phyloP scores from a whole-genome alignment of 2,797 vertebrate species.

The Pangasius mekongensis region DNA sequence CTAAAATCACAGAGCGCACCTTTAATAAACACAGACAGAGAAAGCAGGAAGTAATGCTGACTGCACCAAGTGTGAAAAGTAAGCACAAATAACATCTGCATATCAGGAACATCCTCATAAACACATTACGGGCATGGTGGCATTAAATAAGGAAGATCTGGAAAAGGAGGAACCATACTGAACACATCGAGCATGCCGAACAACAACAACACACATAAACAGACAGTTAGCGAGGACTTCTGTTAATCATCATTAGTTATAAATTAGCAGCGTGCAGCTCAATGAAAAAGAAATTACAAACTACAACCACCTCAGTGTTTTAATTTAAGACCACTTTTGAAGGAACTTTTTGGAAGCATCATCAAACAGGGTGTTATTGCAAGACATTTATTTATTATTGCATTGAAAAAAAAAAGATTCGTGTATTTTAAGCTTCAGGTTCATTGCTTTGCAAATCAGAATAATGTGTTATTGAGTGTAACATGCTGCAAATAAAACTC shows the following conservation, averaged over 20 bases:
- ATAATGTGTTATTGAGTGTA: not conserved
- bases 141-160: not conserved
- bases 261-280: not conserved
- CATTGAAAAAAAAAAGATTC: not conserved
- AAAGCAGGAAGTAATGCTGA: not conserved
- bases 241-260: not conserved
- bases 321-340: not conserved
- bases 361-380: conserved; percentile 21
- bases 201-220: not conserved
- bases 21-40: not conserved
- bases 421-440: not conserved
- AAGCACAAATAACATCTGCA: conserved; percentile 6
- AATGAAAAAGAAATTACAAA: not conserved
- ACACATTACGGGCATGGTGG: not conserved
- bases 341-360: not conserved
- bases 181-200: conserved; percentile 4
- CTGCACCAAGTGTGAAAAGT: not conserved
- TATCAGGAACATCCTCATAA: not conserved
- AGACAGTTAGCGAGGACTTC: not conserved
- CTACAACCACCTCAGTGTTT: not conserved
- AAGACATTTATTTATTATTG: conserved; percentile 25
- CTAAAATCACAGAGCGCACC: conserved; percentile 10
- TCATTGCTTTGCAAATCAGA: conserved; percentile 1
- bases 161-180: not conserved
- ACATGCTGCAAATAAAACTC: not conserved